These are phyloP conservation scores for sheep (Ovis aries) DNA, from an alignment of 2,113 vertebrate species.

Conservation along the genomic window DNA sequence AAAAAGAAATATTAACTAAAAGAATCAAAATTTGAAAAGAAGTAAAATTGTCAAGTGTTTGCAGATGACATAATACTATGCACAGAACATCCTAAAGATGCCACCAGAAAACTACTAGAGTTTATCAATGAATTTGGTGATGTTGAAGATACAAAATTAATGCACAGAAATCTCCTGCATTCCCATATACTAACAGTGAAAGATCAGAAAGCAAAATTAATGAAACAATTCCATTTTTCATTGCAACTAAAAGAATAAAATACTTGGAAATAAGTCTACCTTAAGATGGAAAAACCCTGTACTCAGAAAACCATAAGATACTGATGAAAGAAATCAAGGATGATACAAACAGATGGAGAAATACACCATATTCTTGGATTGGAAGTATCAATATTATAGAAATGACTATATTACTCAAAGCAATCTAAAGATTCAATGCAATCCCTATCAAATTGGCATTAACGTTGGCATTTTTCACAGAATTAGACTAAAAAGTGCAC, in stretches of 20 bases:
- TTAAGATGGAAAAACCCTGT: background rate
- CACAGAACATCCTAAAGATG: background rate
- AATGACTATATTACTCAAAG: background rate
- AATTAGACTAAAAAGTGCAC: background rate
- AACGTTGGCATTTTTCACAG: background rate
- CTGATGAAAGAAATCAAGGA: background rate
- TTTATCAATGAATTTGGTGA: background rate
- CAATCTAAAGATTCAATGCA: background rate
- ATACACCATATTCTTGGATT: background rate
- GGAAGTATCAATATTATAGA: background rate
- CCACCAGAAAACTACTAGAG: background rate
- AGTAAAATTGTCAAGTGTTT: background rate
- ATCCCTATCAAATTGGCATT: background rate
- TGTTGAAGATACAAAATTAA: background rate
- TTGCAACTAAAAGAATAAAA: background rate
- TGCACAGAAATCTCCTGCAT: background rate
- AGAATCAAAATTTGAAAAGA: background rate
- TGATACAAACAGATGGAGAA: background rate
- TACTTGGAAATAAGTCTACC: background rate
- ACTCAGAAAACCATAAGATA: background rate
- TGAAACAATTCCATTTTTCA: background rate
- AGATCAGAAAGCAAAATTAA: background rate
- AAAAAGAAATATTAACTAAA: background rate
- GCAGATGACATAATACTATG: background rate
- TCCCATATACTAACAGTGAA: background rate